Conservation (phyloP, 2,888 invertebrate genomes). For the Tenthredo scrophulariae region DNA sequence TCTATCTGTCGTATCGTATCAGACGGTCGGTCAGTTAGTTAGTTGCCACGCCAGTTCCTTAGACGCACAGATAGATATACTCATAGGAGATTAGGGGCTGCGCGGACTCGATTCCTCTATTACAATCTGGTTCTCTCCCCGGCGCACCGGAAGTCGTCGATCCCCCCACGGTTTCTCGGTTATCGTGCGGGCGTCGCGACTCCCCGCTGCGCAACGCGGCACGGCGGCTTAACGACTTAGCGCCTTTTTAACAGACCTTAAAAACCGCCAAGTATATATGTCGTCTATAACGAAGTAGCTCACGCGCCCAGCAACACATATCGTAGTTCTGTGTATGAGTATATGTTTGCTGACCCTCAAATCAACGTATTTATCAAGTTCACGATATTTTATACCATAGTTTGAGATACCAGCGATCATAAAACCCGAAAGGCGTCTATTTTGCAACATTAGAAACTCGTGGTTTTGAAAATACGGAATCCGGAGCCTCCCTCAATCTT, state of each 20-base stretch:
- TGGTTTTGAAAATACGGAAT: not conserved
- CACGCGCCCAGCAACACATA: not conserved
- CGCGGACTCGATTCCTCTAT: not conserved
- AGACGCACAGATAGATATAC: not conserved
- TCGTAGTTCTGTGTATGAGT: not conserved
- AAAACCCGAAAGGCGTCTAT: not conserved
- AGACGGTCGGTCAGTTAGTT: not conserved
- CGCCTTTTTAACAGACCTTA: slow-evolving; percentile 4
- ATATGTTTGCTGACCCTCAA: not conserved
- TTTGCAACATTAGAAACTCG: not conserved
- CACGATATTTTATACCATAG: not conserved
- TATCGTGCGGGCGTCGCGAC: slow-evolving; percentile 24
- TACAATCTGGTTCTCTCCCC: not conserved
- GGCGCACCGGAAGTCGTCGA: slow-evolving; percentile 18
- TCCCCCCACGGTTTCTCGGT: slow-evolving; percentile 6
- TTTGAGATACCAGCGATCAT: not conserved
- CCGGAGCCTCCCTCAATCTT: not conserved
- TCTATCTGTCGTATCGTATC: not conserved
- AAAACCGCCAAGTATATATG: not conserved
- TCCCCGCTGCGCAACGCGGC: not conserved
- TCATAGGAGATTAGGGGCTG: not conserved
- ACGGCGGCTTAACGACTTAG: slow-evolving; percentile 7
- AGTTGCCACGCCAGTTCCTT: slow-evolving; percentile 1
- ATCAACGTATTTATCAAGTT: not conserved
- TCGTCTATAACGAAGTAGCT: not conserved